phyloP scores from a whole-genome alignment of 2,888 invertebrate species.

The Archaeoteleia sp. region DNA sequence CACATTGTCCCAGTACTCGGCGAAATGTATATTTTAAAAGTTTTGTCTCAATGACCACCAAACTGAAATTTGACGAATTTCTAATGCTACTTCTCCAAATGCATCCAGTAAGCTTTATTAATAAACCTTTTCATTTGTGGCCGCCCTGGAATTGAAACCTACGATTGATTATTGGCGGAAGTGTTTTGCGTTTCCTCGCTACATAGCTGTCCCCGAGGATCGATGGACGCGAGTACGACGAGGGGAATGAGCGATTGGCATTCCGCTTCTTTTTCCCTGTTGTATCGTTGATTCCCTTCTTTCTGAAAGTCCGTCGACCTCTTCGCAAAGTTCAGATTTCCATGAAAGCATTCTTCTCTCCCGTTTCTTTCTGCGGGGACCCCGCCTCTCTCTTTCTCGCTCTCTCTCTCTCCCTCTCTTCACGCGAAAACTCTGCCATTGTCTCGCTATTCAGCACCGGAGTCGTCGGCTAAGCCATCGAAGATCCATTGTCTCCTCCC shows the following conservation, averaged over 20 bases:
- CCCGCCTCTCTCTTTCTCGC: background rate
- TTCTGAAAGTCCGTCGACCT: slow-evolving; percentile 11
- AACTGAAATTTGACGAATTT: slow-evolving; percentile 16
- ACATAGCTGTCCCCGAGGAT: slow-evolving; percentile 20
- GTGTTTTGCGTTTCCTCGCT: slow-evolving; percentile 18
- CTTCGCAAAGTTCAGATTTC: slow-evolving; percentile 17
- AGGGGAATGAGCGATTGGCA: slow-evolving; percentile 14
- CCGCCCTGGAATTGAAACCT: slow-evolving; percentile 18
- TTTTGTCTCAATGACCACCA: no score
- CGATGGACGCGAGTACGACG: slow-evolving; percentile 11
- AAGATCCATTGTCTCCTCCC: slow-evolving; percentile 17
- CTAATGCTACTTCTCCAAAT: slow-evolving; percentile 7
- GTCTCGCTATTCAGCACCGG: slow-evolving; percentile 1
- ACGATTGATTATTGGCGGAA: slow-evolving; percentile 16
- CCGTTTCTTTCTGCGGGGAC: slow-evolving; percentile 1
- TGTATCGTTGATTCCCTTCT: slow-evolving; percentile 18
- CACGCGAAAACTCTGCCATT: slow-evolving; percentile 2
- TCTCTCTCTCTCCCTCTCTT: background rate
- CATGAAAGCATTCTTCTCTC: slow-evolving; percentile 9
- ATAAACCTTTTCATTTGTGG: slow-evolving; percentile 15
- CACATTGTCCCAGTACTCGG: no score
- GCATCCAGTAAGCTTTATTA: slow-evolving; percentile 18
- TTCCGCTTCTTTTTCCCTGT: slow-evolving; percentile 14
- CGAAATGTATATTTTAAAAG: no score
- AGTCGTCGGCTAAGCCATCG: slow-evolving; percentile 14